A percentile compares a stretch with the other conserved stretches of the same genome.
phyloP scores from a whole-genome alignment of 2,797 vertebrate species.

The Xyrichtys novacula region DNA sequence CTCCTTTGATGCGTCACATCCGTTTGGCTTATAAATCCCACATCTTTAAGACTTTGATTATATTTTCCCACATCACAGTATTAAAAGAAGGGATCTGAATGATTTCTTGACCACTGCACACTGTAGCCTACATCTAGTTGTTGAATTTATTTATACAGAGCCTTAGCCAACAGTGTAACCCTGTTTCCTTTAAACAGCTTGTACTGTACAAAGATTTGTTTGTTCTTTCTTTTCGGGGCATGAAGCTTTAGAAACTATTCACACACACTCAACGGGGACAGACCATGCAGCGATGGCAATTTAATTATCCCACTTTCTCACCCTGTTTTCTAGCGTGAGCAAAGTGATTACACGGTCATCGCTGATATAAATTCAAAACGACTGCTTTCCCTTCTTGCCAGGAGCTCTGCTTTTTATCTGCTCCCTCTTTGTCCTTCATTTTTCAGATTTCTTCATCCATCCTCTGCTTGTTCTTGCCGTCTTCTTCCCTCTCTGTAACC shows the following conservation, averaged over 20 bases:
- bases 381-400: conserved; percentile 43
- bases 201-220: not conserved
- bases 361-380: conserved; percentile 61
- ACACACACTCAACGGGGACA: conserved; percentile 3
- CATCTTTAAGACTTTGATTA: no score
- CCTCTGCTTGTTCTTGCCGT: conserved; percentile 42
- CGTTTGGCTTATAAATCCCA: no score
- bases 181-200: not conserved
- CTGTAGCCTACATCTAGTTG: not conserved
- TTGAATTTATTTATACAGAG: not conserved
- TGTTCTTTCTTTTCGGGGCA: not conserved
- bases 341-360: conserved; percentile 64
- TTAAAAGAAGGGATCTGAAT: no score
- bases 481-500: conserved; percentile 60
- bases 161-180: not conserved
- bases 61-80: no score
- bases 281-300: conserved; percentile 18
- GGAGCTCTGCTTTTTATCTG: conserved; percentile 55
- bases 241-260: not conserved
- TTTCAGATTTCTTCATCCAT: conserved; percentile 44
- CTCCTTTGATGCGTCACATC: no score
- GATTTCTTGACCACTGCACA: not conserved
- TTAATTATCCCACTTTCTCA: conserved; percentile 60
- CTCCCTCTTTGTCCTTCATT: conserved; percentile 51
- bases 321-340: conserved; percentile 54